Evolutionary conservation across 2,888 invertebrate genomes (phyloP), one percentile per base, ranked within the genome.

Genomic region (Dascillus cervinus): DNA sequence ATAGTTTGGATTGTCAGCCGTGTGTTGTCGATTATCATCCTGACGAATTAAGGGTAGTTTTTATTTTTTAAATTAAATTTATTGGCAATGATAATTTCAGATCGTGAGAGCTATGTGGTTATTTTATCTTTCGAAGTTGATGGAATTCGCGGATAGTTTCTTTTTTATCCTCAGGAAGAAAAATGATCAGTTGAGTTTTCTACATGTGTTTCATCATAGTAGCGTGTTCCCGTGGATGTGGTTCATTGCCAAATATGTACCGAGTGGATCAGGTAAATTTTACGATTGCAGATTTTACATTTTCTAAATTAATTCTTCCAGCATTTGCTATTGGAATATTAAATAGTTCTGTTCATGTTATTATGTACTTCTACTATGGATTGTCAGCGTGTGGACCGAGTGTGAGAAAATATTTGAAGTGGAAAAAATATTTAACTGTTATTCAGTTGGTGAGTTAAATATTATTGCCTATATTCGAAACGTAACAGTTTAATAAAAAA

Each of bases 211-310:
- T 61, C 95, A 95, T 61, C 94, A 96, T 60, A 85, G 89, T 14
- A 89, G 90, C 2, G 95, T 96, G 91, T 91, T 92, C 57, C 75
- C 82, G 1, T 76, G 92, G 27, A 91, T 91, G 89, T 95, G 94
- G 92, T 89, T 92, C 44, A 90, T 89, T 1, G 83, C 91, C 50
- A 92, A 91, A 69, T 94, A 90, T 87, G 90, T 90, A 26, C 89
- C 91, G 1, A 87, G 88, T 60, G 90, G 90, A 37, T 90, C 91
- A 22, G 85, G 91, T 91, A 63, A 78, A 79, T 73, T 41, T 22
- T 24, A 22, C n/a, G n/a, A n/a, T n/a, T n/a, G n/a, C n/a, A n/a
- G n/a, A n/a, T n/a, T n/a, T n/a, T n/a, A n/a, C n/a, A n/a, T n/a
- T n/a, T n/a, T n/a, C n/a, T n/a, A n/a, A n/a, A n/a, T n/a, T n/a